phyloP scores from a whole-genome alignment of 2,888 invertebrate species.

The Dascillus cervinus region DNA sequence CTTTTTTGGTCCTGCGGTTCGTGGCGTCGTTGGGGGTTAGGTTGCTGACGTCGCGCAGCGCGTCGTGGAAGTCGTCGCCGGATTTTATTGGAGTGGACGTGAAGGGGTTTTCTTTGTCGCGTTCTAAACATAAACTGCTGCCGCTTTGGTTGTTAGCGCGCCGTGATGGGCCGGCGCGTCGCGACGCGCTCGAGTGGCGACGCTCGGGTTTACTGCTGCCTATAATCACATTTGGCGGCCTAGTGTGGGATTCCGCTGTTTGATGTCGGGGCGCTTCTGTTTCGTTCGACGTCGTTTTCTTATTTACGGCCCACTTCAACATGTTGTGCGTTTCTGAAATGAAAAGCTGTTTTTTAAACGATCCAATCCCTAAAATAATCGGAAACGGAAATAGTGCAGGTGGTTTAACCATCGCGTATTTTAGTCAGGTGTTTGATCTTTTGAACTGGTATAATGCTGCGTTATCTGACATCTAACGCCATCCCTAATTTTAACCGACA shows the following conservation, averaged over 20 bases:
- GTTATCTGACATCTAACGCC: too few species aligned
- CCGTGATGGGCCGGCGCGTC: constrained; percentile 41
- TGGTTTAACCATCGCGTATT: constrained; percentile 6
- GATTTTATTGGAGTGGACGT: constrained; percentile 53
- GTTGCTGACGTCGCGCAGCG: constrained; percentile 54
- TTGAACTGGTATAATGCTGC: too few species aligned
- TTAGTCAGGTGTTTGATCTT: constrained; percentile 10
- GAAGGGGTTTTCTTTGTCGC: constrained; percentile 53
- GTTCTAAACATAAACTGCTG: constrained; percentile 47
- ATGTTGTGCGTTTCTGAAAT: constrained; percentile 32
- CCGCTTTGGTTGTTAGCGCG: constrained; percentile 37
- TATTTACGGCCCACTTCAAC: constrained; percentile 55
- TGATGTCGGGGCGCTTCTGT: constrained; percentile 21
- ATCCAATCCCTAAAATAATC: too few species aligned
- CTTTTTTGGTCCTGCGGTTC: constrained; percentile 14
- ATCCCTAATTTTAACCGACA: too few species aligned
- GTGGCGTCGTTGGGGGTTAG: constrained; percentile 45
- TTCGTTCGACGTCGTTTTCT: constrained; percentile 24
- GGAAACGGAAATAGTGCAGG: constrained; percentile 13
- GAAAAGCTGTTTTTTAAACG: too few species aligned
- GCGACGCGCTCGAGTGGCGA: constrained; percentile 35
- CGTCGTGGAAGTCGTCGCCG: constrained; percentile 36
- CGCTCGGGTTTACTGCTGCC: constrained; percentile 43
- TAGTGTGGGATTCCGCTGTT: constrained; percentile 22
- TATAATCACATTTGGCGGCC: constrained; percentile 30